Evolutionary conservation across 2,888 invertebrate species (phyloP).

Genomic region (Diploptera punctata): DNA sequence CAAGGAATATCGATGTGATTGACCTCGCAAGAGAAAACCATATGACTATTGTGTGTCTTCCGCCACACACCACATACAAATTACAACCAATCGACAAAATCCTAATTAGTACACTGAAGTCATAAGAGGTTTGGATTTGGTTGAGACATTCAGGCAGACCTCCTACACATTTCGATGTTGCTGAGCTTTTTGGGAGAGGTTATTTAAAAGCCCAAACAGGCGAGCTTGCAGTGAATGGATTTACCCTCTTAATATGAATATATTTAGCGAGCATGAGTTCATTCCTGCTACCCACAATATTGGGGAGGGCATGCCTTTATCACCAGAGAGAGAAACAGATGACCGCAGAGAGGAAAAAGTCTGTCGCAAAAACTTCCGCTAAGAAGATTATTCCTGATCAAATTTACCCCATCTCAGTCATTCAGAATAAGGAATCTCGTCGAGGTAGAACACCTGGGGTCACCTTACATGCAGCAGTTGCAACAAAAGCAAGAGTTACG

Average conservation of each 20-base stretch:
- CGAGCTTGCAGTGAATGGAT: not conserved
- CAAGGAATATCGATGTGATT: no score
- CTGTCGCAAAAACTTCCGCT: not conserved
- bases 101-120: not conserved
- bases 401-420: not conserved
- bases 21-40: not conserved
- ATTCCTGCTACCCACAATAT: not conserved
- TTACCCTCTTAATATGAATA: not conserved
- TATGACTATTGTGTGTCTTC: not conserved
- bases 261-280: not conserved
- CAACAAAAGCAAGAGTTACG: not conserved
- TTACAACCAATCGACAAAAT: not conserved
- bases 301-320: not conserved
- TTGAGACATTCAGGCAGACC: not conserved
- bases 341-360: not conserved
- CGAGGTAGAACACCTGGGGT: not conserved
- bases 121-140: not conserved
- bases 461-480: not conserved
- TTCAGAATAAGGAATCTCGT: not conserved
- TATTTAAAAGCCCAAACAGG: not conserved
- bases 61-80: constrained; percentile 1
- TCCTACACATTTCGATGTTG: not conserved
- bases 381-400: not conserved
- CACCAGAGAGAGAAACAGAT: not conserved
- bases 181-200: not conserved